A percentile compares a stretch with the other conserved stretches of the same genome.
Conservation (phyloP, 1,140 invertebrate genomes). For the Atta texana region DNA sequence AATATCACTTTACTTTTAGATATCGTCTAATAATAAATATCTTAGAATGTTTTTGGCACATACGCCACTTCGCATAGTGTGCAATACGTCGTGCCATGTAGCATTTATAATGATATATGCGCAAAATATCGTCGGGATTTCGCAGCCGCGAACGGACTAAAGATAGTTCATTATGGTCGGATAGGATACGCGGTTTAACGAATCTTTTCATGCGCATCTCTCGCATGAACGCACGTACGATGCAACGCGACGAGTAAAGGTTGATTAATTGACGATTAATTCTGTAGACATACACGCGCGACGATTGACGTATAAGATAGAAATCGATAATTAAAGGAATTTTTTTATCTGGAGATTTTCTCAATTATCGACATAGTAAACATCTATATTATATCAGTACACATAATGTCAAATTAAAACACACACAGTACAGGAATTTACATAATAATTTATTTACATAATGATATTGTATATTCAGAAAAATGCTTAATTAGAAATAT, state of each 20-base stretch:
- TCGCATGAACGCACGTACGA: neutral
- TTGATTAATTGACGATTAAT: slow-evolving; percentile 53
- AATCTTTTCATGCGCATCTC: neutral
- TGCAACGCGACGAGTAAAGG: neutral
- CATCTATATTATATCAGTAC: no score
- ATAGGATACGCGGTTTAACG: slow-evolving; percentile 22
- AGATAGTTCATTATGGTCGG: neutral
- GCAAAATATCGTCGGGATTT: slow-evolving; percentile 3
- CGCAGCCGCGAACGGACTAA: neutral
- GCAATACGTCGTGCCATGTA: neutral
- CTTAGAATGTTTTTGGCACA: slow-evolving; percentile 13
- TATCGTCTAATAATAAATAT: slow-evolving; percentile 7
- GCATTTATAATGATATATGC: slow-evolving; percentile 30
- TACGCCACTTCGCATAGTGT: neutral
- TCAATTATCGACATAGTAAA: neutral
- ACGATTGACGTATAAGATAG: neutral
- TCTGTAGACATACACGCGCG: neutral
- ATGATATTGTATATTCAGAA: neutral
- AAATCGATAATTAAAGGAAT: slow-evolving; percentile 28
- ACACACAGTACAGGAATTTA: neutral
- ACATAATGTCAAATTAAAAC: slow-evolving; percentile 7
- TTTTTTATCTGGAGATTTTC: neutral
- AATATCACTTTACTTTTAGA: slow-evolving; percentile 3
- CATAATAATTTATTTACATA: neutral
- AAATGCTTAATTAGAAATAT: neutral